Evolutionary conservation across 2,113 vertebrate species (phyloP).

Genomic region (Ceuthmochares aereus): DNA sequence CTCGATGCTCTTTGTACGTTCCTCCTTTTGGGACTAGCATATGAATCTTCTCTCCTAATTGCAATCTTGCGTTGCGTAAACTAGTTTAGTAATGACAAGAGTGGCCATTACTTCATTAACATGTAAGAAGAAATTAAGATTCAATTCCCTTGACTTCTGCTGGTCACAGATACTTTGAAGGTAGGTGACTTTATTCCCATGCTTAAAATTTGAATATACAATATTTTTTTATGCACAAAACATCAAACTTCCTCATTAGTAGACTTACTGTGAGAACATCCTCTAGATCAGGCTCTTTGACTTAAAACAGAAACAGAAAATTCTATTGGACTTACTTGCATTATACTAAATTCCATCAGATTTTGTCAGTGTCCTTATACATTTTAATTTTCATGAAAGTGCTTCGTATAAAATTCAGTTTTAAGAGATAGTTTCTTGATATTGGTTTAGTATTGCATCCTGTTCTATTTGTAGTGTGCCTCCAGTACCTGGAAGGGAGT

Average conservation of each 20-base stretch:
- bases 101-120: not conserved
- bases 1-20: not conserved
- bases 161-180: not conserved
- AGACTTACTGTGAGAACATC: not conserved
- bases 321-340: not conserved
- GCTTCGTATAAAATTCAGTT: not conserved
- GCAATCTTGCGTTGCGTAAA: not conserved
- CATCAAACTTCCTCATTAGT: not conserved
- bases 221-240: not conserved
- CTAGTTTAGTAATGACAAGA: not conserved
- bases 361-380: not conserved
- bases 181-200: not conserved
- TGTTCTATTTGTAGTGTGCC: not conserved
- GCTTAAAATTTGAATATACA: not conserved
- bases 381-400: not conserved
- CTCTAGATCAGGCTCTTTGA: not conserved
- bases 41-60: not conserved
- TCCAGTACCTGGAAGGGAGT: not conserved
- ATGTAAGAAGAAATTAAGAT: not conserved
- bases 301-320: not conserved
- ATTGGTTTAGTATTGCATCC: not conserved
- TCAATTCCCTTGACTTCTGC: not conserved
- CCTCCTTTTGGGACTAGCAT: not conserved
- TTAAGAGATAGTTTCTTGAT: not conserved
- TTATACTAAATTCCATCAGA: not conserved